Evolutionary conservation across 2,113 vertebrate genomes (phyloP), one percentile per base, ranked within the genome.

Genomic region (Fulica atra): DNA sequence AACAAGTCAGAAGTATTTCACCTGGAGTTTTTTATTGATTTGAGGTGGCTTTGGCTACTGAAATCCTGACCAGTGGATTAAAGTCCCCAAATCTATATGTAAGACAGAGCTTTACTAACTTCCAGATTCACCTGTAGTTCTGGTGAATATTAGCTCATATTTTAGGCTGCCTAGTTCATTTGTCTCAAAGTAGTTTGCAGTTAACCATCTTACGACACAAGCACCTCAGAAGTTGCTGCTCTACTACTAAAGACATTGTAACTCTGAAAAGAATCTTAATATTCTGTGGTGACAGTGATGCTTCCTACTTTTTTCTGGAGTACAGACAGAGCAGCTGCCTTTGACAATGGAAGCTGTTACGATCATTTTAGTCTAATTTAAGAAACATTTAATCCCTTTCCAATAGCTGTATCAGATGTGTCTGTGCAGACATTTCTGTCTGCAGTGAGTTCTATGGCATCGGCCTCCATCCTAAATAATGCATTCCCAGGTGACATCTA

Each of bases 301-400:
- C 16, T 72, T 79, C 28, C 44, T 36, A 26, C 7, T 59, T 50
- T 81, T 54, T 54, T 70, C 20, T 66, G 7, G 24, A 90, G 42
- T 64, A 35, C 44, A 90, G 85, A 88, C 82, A 93, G 79, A 94
- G 86, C 93, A 95, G 80, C 77, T 96, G 95, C 69, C 71, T 87
- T 92, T 94, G 63, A 91, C 92, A 97, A 93, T 89, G 25, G 80
- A 92, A 96, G 65, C 57, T 78, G 35, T 88, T 88, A 84, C 0
- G 2, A 95, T 81, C 21, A 60, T 91, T 95, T 86, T 31, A 79
- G 86, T 84, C 72, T 95, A 93, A 96, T 89, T 91, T 82, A 91
- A 91, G 92, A 94, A 95, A 73, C 65, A 81, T 84, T 92, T 79
- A 84, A 84, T 78, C 69, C 33, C 54, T 53, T 83, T 88, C 20